Percentiles rank a stretch among this genome's conserved stretches.
Evolutionary conservation across 2,113 vertebrate species (phyloP).

Genomic region (Brachyhypopomus occidentalis): DNA sequence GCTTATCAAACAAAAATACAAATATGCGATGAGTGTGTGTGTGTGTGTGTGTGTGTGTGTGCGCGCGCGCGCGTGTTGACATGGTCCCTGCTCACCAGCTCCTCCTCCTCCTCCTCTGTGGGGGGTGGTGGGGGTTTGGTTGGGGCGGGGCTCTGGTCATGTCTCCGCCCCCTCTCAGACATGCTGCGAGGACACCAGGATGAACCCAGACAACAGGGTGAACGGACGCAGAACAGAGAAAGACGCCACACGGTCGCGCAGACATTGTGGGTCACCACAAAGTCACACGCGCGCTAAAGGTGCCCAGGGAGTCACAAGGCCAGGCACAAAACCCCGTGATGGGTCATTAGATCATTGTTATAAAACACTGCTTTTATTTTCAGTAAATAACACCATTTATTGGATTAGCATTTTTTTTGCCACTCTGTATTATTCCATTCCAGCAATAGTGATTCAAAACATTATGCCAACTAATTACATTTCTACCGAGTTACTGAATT

Average conservation of each 20-base stretch:
- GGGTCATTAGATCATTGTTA: background rate
- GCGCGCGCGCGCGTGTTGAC: background rate
- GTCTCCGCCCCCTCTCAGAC: slow-evolving; percentile 59
- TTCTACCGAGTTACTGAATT: background rate
- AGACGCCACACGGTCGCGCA: background rate
- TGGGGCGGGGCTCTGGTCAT: slow-evolving; percentile 62
- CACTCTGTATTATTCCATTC: background rate
- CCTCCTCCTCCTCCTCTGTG: slow-evolving; percentile 85
- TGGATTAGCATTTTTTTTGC: background rate
- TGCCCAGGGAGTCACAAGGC: background rate
- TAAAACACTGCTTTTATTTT: background rate
- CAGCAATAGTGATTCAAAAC: background rate
- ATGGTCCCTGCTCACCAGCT: slow-evolving; percentile 81
- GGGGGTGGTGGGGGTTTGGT: slow-evolving; percentile 55
- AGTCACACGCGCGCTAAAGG: slow-evolving; percentile 5
- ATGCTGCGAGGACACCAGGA: slow-evolving; percentile 63
- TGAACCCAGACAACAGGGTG: background rate
- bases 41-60: slow-evolving; percentile 21
- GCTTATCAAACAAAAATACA: background rate
- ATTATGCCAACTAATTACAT: background rate
- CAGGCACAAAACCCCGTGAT: background rate
- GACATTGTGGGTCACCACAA: slow-evolving; percentile 15
- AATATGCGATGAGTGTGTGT: background rate
- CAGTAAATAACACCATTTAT: background rate
- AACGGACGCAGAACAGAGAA: slow-evolving; percentile 2